Base-by-base conservation (phyloP, 2,113 vertebrate species). In the Pleuronectes platessa region DNA sequence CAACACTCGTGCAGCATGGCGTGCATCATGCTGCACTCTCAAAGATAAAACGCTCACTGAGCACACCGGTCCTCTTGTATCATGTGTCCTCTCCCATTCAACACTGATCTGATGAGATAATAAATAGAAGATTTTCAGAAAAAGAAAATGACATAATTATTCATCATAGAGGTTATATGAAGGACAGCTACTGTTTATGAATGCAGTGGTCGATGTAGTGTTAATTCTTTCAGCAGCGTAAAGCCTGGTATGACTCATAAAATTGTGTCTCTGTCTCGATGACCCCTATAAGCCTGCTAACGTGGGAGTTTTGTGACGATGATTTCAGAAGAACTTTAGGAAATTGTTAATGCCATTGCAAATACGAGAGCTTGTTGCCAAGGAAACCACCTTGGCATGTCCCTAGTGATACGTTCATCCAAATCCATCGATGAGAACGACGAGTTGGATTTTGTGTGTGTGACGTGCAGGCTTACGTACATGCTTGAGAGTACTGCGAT, bases 381-480 rank as follows among this genome's bases (percentile, higher is more conserved):
- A 63, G 92, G 92, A 85, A 88, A 94, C 92, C 76, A 81, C 85
- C 85, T 85, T 83, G 89, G 67, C 73, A 86, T 69, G 68, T 83
- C 77, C 72, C 56, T 18, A 68, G 68, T 84, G 76, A 58, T 68
- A 78, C 21, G 56, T 54, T 69, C 55, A 53, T 82, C 70, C 56
- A 80, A 80, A 78, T 37, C 20, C 35, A 61, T 61, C 55, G 40
- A 3, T 75, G 24, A 76, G 67, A 68, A 75, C 56, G 40, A 20
- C 40, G 45, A 78, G 60, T 63, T 56, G 15, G 51, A 55, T 45
- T 24, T 47, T 14, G 0, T 64, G 42, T 53, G 23, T 68, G 53
- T 69, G 51, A 55, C 18, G 6, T 68, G 40, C 24, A 68, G 55
- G 37, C 40, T 74, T 54, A 54, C 0, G 17, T 66, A 8, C 12